Evolutionary conservation across 2,888 invertebrate species (phyloP).

Genomic region (Xestia xanthographa): DNA sequence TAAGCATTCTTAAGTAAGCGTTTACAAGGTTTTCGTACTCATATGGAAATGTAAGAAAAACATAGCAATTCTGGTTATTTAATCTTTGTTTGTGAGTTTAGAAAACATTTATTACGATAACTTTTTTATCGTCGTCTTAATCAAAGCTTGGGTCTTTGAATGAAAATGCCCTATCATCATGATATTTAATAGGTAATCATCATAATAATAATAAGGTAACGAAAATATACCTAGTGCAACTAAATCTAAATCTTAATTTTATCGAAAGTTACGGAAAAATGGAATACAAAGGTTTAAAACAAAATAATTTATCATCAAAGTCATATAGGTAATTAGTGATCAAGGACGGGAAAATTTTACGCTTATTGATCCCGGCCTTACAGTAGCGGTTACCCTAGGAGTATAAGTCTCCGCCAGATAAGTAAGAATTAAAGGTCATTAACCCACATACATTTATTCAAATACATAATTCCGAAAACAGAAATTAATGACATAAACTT

Average conservation of each 20-base stretch:
- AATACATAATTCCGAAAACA: no score
- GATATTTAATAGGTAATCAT: background rate
- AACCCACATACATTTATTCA: no score
- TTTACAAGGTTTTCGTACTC: background rate
- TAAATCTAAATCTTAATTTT: background rate
- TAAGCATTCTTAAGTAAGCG: background rate
- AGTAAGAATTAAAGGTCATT: no score
- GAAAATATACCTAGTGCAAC: background rate
- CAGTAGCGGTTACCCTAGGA: no score
- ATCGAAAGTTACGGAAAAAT: background rate
- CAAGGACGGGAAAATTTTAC: background rate
- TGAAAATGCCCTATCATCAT: background rate
- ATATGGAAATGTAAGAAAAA: background rate
- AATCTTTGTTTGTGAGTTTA: background rate
- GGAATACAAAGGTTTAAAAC: no score
- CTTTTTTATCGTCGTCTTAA: background rate
- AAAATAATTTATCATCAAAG: background rate
- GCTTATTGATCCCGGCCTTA: background rate
- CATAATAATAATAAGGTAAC: background rate
- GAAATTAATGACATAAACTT: no score
- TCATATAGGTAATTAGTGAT: background rate
- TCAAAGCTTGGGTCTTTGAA: background rate
- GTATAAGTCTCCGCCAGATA: no score
- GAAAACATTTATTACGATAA: background rate
- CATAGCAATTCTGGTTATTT: background rate